Percentiles rank a stretch among this genome's conserved stretches.
Conservation (phyloP, 2,888 invertebrate species). For the Dicyrtoma fusca region DNA sequence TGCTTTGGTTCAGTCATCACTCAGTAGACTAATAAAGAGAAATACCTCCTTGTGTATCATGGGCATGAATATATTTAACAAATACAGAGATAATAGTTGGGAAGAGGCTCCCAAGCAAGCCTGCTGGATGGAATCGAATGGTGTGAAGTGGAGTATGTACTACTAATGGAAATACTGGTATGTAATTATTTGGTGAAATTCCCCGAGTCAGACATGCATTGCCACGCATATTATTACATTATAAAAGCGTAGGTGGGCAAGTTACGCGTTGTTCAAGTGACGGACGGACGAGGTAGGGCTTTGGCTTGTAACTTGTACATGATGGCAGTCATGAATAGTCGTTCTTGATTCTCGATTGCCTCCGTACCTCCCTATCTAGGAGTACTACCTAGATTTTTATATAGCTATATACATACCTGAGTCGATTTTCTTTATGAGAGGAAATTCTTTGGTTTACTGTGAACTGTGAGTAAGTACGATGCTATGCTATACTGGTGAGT, state of each 20-base stretch:
- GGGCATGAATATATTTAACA: too few relatives aligned
- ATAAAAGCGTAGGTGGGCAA: slow-evolving; percentile 20
- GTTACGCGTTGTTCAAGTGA: neutral
- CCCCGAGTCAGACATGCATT: neutral
- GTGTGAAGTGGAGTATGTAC: neutral
- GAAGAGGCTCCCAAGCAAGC: too few relatives aligned
- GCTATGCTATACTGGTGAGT: too few relatives aligned
- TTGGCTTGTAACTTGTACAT: neutral
- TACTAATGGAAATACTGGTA: neutral
- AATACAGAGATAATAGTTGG: too few relatives aligned
- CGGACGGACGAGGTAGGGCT: too few relatives aligned
- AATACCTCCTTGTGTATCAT: too few relatives aligned
- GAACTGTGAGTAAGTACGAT: too few relatives aligned
- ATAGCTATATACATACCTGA: neutral
- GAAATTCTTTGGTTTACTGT: neutral
- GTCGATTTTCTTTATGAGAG: slow-evolving; percentile 17
- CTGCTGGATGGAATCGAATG: neutral
- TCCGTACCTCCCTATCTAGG: too few relatives aligned
- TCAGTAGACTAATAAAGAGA: neutral
- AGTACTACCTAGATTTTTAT: too few relatives aligned
- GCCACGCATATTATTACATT: neutral
- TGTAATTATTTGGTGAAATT: too few relatives aligned
- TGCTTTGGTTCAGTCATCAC: neutral
- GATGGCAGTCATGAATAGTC: neutral
- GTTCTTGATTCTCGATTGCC: neutral